A percentile compares a stretch with the other conserved stretches of the same genome.
These are phyloP conservation scores for Xylocopa sonorina DNA, from an alignment of 1,140 invertebrate genomes.

Conservation along the genomic window DNA sequence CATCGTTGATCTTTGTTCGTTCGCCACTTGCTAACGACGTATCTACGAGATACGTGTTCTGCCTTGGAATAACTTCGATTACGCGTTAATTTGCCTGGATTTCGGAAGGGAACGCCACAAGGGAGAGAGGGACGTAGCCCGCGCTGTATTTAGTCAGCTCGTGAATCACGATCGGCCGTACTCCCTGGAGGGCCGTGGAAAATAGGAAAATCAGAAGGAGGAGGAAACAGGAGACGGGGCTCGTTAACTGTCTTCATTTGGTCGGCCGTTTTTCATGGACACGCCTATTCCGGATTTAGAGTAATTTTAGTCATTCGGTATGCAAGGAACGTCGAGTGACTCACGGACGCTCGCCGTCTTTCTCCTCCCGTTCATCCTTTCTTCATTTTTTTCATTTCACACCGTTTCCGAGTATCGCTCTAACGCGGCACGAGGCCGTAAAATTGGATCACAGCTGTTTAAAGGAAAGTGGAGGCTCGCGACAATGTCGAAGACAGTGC, in stretches of 20 bases:
- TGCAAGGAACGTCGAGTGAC: not conserved
- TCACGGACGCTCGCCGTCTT: not conserved
- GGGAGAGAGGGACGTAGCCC: not conserved
- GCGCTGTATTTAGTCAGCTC: conserved; percentile 27
- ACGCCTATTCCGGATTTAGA: conserved; percentile 39
- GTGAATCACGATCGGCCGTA: conserved; percentile 32
- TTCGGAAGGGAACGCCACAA: not conserved
- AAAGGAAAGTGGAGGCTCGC: not conserved
- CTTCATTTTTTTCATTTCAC: no score
- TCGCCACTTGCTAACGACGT: not conserved
- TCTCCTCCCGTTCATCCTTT: not conserved
- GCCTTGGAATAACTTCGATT: conserved; percentile 11
- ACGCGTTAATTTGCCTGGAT: not conserved
- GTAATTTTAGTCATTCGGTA: conserved; percentile 5
- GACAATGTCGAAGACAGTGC: not conserved
- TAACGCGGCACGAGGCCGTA: not conserved
- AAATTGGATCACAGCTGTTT: no score
- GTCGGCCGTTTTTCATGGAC: not conserved
- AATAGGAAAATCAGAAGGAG: not conserved
- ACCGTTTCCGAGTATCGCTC: not conserved
- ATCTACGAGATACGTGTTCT: not conserved
- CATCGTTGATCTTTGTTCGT: not conserved
- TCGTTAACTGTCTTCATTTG: not conserved
- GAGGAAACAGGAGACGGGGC: not conserved
- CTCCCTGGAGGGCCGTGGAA: no score